Percentiles rank a stretch among this genome's conserved stretches.
Evolutionary conservation across 2,888 invertebrate genomes (phyloP).

Genomic region (Pristionchus entomophagus): DNA sequence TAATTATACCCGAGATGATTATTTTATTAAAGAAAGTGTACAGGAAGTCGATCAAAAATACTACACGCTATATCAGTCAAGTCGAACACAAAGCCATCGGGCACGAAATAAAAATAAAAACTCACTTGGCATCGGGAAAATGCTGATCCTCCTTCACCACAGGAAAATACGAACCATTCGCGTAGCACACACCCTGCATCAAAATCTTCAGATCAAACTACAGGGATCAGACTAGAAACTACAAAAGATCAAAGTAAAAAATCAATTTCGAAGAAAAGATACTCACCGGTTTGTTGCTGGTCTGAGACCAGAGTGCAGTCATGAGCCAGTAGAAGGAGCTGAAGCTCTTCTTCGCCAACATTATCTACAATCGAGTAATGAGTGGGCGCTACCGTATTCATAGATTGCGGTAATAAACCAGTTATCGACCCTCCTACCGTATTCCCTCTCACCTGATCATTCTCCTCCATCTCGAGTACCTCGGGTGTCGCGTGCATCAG

Average conservation of each 20-base stretch:
- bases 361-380: slow-evolving; percentile 50
- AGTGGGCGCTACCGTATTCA: background rate
- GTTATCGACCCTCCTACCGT: background rate
- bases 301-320: slow-evolving; percentile 60
- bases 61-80: background rate
- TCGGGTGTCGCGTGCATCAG: slow-evolving; percentile 45
- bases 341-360: slow-evolving; percentile 67
- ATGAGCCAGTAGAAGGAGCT: slow-evolving; percentile 71
- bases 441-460: slow-evolving; percentile 49
- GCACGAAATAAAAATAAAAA: background rate
- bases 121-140: slow-evolving; percentile 52
- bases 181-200: slow-evolving; percentile 63
- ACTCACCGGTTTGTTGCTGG: slow-evolving; percentile 33
- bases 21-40: no score
- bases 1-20: no score
- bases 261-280: background rate
- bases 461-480: slow-evolving; percentile 46
- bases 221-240: background rate
- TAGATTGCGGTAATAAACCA: no score
- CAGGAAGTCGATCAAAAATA: background rate
- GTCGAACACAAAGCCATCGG: background rate
- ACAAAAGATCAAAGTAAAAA: background rate
- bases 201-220: no score
- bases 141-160: slow-evolving; percentile 49
- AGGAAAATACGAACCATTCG: slow-evolving; percentile 70